Conservation (phyloP, 23 tunicate species). For the Pegea sp. region DNA sequence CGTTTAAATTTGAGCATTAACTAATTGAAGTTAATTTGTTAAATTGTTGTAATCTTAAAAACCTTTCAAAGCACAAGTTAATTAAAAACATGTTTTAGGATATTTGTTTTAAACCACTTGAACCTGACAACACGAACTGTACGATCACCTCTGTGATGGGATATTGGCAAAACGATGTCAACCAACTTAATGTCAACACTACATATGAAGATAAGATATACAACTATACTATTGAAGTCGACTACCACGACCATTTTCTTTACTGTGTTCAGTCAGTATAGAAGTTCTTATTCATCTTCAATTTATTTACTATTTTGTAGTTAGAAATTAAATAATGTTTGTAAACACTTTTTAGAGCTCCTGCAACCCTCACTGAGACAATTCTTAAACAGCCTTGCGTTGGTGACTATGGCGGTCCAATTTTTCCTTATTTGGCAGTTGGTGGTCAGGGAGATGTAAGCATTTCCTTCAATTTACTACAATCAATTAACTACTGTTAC, state of each 20-base stretch:
- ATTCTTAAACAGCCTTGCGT: constrained; percentile 50
- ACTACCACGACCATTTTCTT: constrained; percentile 64
- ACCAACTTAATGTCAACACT: constrained; percentile 19
- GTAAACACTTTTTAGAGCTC: constrained; percentile 23
- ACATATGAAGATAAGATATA: constrained; percentile 9
- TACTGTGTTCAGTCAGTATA: constrained; percentile 71
- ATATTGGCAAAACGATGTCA: constrained; percentile 86
- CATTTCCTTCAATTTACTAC: not conserved
- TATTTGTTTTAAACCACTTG: constrained; percentile 83
- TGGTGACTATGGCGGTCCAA: constrained; percentile 92
- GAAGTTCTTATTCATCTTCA: too few species aligned
- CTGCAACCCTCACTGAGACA: constrained; percentile 63
- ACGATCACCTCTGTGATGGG: constrained; percentile 58
- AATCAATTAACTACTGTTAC: not conserved
- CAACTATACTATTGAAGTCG: constrained; percentile 4
- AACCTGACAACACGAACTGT: constrained; percentile 82
- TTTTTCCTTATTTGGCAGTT: constrained; percentile 85
- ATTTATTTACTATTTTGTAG: not conserved
- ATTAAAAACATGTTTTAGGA: too few species aligned
- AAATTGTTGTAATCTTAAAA: too few species aligned
- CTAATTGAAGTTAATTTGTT: too few species aligned
- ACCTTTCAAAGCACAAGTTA: not conserved
- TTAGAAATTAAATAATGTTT: not conserved
- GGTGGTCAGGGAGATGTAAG: constrained; percentile 81
- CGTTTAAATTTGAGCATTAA: too few species aligned